These are phyloP conservation scores for Neosilurus mollespiculum DNA, from an alignment of 2,797 vertebrate species.

Conservation along the genomic window DNA sequence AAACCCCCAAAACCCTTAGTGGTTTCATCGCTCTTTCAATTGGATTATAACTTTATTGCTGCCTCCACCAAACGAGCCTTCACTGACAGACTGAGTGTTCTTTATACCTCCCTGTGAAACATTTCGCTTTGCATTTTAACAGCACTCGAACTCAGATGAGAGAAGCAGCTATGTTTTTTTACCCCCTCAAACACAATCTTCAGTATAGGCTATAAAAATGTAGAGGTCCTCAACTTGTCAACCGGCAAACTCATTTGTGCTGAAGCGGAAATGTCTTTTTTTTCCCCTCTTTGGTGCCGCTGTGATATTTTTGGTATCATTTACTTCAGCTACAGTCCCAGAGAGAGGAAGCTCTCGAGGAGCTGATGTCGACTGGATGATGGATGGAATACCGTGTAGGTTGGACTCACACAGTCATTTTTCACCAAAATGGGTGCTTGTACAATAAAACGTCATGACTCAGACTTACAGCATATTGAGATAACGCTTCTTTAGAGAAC, in stretches of 20 bases:
- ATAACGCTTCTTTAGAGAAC: conserved; percentile 3
- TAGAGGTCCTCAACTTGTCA: conserved; percentile 51
- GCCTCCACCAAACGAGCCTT: conserved; percentile 37
- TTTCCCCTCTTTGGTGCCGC: conserved; percentile 34
- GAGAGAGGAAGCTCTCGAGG: conserved; percentile 43
- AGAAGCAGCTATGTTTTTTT: conserved; percentile 39
- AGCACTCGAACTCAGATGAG: background rate
- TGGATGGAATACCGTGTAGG: conserved; percentile 38
- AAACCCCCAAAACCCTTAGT: conserved; percentile 29
- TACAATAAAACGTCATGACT: conserved; percentile 30
- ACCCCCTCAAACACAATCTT: conserved; percentile 48
- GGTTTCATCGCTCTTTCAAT: conserved; percentile 36
- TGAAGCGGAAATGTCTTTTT: conserved; percentile 51
- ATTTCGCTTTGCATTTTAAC: conserved; percentile 27
- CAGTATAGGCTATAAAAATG: conserved; percentile 55
- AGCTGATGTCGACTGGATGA: conserved; percentile 44
- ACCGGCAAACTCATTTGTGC: conserved; percentile 54
- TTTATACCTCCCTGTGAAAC: conserved; percentile 20
- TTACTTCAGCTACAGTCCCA: conserved; percentile 47
- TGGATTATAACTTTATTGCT: conserved; percentile 37
- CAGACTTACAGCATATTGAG: conserved; percentile 14
- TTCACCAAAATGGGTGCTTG: conserved; percentile 21
- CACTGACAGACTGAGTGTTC: conserved; percentile 37
- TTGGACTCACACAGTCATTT: conserved; percentile 32
- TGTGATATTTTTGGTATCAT: conserved; percentile 55